Evolutionary conservation across 2,888 invertebrate genomes (phyloP).

Genomic region (Lasioglossum calceatum): DNA sequence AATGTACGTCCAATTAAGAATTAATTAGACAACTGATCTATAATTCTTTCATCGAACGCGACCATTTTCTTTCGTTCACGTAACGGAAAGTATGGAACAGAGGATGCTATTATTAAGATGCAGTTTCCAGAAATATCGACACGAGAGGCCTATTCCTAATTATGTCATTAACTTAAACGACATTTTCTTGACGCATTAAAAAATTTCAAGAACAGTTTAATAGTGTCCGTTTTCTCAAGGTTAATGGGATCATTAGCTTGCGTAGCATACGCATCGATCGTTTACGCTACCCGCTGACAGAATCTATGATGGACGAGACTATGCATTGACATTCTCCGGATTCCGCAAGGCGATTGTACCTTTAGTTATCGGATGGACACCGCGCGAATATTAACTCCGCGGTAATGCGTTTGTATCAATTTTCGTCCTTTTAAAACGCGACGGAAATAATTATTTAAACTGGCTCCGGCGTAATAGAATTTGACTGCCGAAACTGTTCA

Average conservation of each 20-base stretch:
- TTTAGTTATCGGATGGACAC: constrained; percentile 33
- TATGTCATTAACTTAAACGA: constrained; percentile 16
- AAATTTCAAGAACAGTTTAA: not conserved
- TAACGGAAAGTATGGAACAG: not conserved
- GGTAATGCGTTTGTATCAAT: constrained; percentile 39
- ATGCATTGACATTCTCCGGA: constrained; percentile 53
- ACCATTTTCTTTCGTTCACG: not conserved
- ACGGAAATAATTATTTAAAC: constrained; percentile 54
- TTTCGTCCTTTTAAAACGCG: constrained; percentile 39
- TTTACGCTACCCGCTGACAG: constrained; percentile 3
- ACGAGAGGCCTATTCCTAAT: not conserved
- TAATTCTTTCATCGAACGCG: not conserved
- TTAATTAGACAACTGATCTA: not conserved
- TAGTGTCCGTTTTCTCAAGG: not conserved
- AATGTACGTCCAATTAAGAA: not conserved
- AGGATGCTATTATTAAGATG: not conserved
- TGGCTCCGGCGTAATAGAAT: constrained; percentile 13
- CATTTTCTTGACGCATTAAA: not conserved
- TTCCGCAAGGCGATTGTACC: constrained; percentile 34
- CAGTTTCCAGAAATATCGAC: not conserved
- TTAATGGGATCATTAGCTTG: constrained; percentile 7
- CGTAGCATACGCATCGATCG: not conserved
- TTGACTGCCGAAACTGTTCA: constrained; percentile 20
- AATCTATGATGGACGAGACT: constrained; percentile 6
- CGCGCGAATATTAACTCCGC: constrained; percentile 43